Percentiles rank a stretch among this genome's conserved stretches.
Conservation (phyloP, 2,888 invertebrate genomes). For the Parnassius apollo region DNA sequence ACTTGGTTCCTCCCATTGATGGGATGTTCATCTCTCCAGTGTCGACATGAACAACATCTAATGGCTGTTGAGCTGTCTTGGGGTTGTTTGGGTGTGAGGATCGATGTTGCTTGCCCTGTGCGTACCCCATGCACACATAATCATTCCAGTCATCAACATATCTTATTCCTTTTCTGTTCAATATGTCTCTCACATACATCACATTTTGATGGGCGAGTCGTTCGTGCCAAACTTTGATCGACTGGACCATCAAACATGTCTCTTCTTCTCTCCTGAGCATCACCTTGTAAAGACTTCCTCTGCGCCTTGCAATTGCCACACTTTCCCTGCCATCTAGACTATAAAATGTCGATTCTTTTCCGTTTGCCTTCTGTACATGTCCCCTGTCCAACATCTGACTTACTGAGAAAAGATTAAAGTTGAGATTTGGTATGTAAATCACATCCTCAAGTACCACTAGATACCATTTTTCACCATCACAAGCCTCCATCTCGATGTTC, state of each 20-base stretch:
- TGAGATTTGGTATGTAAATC: too few species aligned
- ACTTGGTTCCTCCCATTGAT: background rate
- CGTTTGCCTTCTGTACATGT: too few species aligned
- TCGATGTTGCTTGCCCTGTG: background rate
- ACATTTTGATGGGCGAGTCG: background rate
- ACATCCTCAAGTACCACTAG: too few species aligned
- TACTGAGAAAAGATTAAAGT: too few species aligned
- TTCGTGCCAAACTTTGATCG: too few species aligned
- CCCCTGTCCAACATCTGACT: background rate
- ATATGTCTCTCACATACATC: background rate
- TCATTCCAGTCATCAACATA: background rate
- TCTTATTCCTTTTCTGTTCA: background rate
- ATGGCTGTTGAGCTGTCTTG: background rate
- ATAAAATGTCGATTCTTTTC: too few species aligned
- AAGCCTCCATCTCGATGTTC: too few species aligned
- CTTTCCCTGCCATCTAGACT: background rate
- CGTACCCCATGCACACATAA: background rate
- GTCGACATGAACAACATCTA: background rate
- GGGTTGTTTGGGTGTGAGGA: background rate
- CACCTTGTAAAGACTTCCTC: too few species aligned
- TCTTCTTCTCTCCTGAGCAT: too few species aligned
- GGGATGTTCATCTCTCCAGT: background rate
- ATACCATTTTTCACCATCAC: too few species aligned
- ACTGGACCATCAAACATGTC: too few species aligned
- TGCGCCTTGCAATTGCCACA: background rate